Conservation (phyloP, 2,113 vertebrate species). For the Tragelaphus scriptus region DNA sequence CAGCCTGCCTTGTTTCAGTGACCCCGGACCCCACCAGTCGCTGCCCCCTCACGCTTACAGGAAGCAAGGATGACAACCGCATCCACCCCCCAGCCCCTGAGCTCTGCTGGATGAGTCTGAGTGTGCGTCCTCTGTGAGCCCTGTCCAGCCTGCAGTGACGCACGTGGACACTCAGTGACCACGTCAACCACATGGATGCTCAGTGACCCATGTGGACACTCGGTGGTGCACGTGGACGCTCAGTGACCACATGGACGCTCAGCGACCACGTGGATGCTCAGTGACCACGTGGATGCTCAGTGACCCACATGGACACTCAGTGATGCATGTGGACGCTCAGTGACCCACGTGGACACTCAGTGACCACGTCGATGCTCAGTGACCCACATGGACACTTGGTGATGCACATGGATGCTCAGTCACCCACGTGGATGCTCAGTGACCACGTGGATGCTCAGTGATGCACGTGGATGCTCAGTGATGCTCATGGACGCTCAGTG, state of each 20-base stretch:
- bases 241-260: rapidly evolving
- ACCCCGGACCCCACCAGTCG: rapidly evolving
- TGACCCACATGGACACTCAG: background rate
- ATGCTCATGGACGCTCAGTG: too few species aligned
- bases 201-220: too few species aligned
- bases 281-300: rapidly evolving
- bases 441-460: rapidly evolving
- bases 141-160: rapidly evolving
- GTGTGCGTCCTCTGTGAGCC: rapidly evolving
- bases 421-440: too few species aligned
- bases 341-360: rapidly evolving
- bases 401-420: background rate
- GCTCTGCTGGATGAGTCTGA: rapidly evolving
- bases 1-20: rapidly evolving
- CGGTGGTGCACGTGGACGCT: too few species aligned
- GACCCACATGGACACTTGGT: rapidly evolving
- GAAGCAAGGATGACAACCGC: rapidly evolving
- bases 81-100: rapidly evolving
- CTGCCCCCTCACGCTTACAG: rapidly evolving
- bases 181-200: too few species aligned
- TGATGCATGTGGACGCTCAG: rapidly evolving
- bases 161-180: rapidly evolving
- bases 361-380: background rate
- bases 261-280: too few species aligned
- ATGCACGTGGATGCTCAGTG: too few species aligned